Evolutionary conservation across 2,113 vertebrate species (phyloP), one percentile per base, ranked within the genome.

Genomic region (Prietella phreatophila): DNA sequence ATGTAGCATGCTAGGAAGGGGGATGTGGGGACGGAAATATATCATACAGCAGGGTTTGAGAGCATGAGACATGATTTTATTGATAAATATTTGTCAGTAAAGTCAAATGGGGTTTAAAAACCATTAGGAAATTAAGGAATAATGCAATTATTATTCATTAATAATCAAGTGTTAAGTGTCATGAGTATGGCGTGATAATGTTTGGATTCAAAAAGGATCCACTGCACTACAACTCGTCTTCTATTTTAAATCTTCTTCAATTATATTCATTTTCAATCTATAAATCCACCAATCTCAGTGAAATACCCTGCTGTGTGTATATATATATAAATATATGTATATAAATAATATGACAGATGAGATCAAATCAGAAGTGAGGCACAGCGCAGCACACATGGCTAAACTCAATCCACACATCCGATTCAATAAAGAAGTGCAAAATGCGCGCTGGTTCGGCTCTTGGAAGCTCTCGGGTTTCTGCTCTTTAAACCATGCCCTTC

Each of bases 1-100:
- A 93, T 93, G 93, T 93, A 58, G 93, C 96, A 96, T 96, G 96
- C 96, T 93, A 91, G 93, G 93, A 90, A 88, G 90, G 47, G 84
- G 22, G 82, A 58, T 86, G 67, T 5, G 8, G 56, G 73, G 75
- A 55, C 65, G 50, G 60, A 81, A 67, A 83, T 53, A 79, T 25
- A 33, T 47, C 36, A 80, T 30, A 86, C 58, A 80, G 58, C 53
- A 69, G 25, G 84, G 84, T 65, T 50, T 2, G 39, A 53, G 42
- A 69, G 61, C 15, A n/a, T 50, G 60, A 42, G 25, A 47, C 3
- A 30, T 27, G 56, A 60, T 61, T 61, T 82, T 27, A 82, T 82
- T 27, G 0, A 6, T 14, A 11, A 53, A 78, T 13, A 76, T 53
- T 53, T 27, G 22, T 78, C 75, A 17, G 20, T 25, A 39, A 71